Conservation (phyloP, 2,797 vertebrate genomes). For the Parauchenoglanis punctatus region DNA sequence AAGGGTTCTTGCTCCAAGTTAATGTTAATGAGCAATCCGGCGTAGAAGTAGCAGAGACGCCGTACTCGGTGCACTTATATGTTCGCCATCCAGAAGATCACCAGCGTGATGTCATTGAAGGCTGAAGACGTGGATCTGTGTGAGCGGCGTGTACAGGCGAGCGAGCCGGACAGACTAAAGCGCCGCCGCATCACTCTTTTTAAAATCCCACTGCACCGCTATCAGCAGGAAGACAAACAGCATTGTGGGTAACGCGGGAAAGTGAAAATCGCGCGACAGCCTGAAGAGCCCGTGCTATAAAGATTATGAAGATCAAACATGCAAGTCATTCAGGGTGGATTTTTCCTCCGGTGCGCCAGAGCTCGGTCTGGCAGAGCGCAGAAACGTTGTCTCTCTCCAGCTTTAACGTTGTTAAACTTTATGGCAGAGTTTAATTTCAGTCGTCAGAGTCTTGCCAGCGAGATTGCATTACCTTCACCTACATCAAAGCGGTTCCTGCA, state of each 20-base stretch:
- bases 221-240: not conserved
- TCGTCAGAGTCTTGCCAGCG: not conserved
- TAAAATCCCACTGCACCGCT: not conserved
- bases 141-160: not conserved
- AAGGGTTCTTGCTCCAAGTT: too few species aligned
- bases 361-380: not conserved
- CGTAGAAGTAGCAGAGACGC: not conserved
- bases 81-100: not conserved
- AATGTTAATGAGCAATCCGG: not conserved
- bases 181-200: not conserved
- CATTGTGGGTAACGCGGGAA: not conserved
- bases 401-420: not conserved
- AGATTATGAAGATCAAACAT: not conserved
- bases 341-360: not conserved
- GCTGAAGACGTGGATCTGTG: not conserved
- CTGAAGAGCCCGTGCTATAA: not conserved
- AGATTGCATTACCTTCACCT: conserved; percentile 9
- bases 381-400: not conserved
- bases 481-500: conserved; percentile 17
- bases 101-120: not conserved
- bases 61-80: not conserved
- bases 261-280: not conserved
- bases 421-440: conserved; percentile 6
- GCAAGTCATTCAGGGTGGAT: not conserved
- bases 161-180: not conserved